Percentiles rank a stretch among this genome's conserved stretches.
Conservation (phyloP, 37 sponge, comb jelly and placozoan genomes). For the Chondrilla cf. caribensis region DNA sequence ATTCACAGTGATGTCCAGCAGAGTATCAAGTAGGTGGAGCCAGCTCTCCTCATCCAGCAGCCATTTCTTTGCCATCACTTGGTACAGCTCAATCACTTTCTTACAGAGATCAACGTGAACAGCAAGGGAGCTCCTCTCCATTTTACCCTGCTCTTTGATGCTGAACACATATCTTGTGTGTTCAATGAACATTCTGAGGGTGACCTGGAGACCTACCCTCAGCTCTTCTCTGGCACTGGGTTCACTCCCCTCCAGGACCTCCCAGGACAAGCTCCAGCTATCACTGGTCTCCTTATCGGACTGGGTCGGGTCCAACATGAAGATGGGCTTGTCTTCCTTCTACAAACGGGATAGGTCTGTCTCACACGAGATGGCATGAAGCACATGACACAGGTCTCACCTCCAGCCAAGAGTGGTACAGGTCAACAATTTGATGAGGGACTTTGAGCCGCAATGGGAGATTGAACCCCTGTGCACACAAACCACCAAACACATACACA, state of each 20-base stretch:
- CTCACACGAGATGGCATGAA: not conserved
- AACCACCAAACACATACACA: not conserved
- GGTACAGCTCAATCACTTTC: constrained; percentile 61
- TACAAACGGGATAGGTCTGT: not conserved
- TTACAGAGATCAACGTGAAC: constrained; percentile 45
- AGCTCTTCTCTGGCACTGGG: constrained; percentile 20
- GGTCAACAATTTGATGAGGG: constrained; percentile 25
- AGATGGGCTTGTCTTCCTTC: constrained; percentile 50
- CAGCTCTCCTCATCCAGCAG: constrained; percentile 48
- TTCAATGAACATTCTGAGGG: constrained; percentile 66
- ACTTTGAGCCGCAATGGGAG: not conserved
- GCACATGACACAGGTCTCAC: constrained; percentile 25
- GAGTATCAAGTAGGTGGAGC: constrained; percentile 62
- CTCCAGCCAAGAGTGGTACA: constrained; percentile 74
- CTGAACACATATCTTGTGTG: constrained; percentile 70
- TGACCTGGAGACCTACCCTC: constrained; percentile 73
- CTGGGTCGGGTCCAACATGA: constrained; percentile 51
- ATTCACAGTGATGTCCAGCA: constrained; percentile 56
- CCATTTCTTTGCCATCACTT: constrained; percentile 49
- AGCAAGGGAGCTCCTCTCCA: constrained; percentile 20
- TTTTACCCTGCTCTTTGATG: not conserved
- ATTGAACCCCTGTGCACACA: not conserved
- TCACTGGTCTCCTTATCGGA: not conserved
- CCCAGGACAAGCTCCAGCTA: not conserved
- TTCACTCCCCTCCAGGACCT: not conserved